Evolutionary conservation across 2,797 vertebrate genomes (phyloP).

Genomic region (Melanotaenia trifasciata): DNA sequence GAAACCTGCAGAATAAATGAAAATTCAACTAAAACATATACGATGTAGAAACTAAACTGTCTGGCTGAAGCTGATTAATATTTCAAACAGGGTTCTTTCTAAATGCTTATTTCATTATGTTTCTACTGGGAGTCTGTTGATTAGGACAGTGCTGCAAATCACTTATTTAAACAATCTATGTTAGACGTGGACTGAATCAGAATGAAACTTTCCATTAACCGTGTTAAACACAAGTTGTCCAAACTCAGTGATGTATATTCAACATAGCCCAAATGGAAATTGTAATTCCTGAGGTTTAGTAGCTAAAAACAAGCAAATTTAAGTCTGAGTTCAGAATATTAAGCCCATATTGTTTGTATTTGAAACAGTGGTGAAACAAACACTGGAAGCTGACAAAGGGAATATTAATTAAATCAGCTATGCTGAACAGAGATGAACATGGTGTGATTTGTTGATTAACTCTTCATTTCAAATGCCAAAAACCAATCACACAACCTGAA

Average conservation of each 20-base stretch:
- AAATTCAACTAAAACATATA: no score
- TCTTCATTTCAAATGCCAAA: background rate
- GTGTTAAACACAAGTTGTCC: background rate
- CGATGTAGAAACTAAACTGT: conserved; percentile 4
- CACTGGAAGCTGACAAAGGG: background rate
- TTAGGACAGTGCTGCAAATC: conserved; percentile 19
- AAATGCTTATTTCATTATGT: background rate
- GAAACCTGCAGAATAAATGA: no score
- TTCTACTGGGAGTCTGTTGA: conserved; percentile 27
- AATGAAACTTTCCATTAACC: conserved; percentile 13
- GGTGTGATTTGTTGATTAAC: background rate
- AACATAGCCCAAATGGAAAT: background rate
- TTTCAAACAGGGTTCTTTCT: conserved; percentile 26
- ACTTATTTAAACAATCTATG: conserved; percentile 45
- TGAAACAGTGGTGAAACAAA: background rate
- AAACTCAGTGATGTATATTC: no score
- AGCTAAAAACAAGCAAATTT: background rate
- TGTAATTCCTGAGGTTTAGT: background rate
- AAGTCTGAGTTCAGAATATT: background rate
- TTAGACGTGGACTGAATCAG: conserved; percentile 13
- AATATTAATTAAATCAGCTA: conserved; percentile 8
- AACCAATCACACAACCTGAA: no score
- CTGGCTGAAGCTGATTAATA: conserved; percentile 30
- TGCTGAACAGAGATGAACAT: background rate
- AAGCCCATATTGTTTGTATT: background rate